Conservation (phyloP, 1,140 invertebrate species). For the Triops cancriformis region DNA sequence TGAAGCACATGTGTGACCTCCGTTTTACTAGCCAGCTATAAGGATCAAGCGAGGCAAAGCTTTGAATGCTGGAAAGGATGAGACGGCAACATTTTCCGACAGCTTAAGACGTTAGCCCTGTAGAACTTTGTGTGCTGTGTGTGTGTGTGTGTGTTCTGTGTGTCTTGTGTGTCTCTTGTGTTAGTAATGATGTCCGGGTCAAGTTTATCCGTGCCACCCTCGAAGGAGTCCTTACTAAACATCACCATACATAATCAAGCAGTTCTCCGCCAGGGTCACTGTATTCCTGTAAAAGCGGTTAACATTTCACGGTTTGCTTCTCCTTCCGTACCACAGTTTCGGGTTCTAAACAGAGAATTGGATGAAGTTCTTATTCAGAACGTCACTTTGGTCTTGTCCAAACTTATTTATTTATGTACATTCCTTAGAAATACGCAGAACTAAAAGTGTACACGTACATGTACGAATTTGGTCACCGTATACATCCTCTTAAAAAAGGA, state of each 20-base stretch:
- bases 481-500: no score
- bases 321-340: no score
- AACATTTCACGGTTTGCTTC: not conserved
- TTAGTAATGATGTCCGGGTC: constrained; percentile 13
- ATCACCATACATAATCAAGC: not conserved
- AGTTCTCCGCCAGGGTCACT: not conserved
- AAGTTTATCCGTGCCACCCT: not conserved
- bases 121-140: no score
- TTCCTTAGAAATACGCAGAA: no score
- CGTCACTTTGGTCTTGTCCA: no score
- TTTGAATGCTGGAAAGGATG: not conserved
- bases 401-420: no score
- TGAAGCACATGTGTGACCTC: not conserved
- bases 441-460: no score
- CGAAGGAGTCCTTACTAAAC: not conserved
- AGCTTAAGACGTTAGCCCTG: not conserved
- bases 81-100: not conserved
- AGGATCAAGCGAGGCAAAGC: not conserved
- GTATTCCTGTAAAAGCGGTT: not conserved
- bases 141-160: not conserved
- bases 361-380: no score
- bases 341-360: no score
- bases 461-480: no score
- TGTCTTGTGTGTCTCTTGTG: not conserved
- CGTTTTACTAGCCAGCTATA: not conserved